Conservation (phyloP, 2,113 vertebrate species). For the Herpetotheres cachinnans region DNA sequence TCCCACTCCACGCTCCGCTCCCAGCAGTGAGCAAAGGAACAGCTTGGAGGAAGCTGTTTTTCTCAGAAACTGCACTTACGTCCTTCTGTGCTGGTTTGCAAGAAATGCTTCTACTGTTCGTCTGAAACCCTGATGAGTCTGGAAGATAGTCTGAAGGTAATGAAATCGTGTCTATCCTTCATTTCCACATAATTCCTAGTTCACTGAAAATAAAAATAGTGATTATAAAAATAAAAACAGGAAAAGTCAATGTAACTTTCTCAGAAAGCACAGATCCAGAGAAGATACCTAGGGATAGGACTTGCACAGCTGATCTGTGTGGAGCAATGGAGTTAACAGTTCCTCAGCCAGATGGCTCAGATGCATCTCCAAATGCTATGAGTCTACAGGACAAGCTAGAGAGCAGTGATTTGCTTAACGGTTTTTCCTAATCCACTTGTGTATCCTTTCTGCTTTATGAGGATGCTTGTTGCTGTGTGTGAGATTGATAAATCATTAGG, state of each 20-base stretch:
- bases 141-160: background rate
- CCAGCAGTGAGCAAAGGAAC: accelerated
- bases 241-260: background rate
- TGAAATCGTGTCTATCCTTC: accelerated
- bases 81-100: background rate
- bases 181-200: background rate
- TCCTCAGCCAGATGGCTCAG: background rate
- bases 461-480: background rate
- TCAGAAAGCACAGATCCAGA: background rate
- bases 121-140: background rate
- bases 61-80: background rate
- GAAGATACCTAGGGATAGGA: background rate
- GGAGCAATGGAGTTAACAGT: accelerated
- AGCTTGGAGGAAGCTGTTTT: background rate
- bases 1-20: accelerated
- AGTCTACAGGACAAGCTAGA: background rate
- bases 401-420: background rate
- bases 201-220: background rate
- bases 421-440: background rate
- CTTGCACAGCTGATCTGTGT: background rate
- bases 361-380: background rate
- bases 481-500: background rate
- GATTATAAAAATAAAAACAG: background rate
- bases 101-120: background rate
- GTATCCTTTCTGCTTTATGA: background rate